phyloP scores from a whole-genome alignment of 1,140 invertebrate species.

The Hermetia illucens region DNA sequence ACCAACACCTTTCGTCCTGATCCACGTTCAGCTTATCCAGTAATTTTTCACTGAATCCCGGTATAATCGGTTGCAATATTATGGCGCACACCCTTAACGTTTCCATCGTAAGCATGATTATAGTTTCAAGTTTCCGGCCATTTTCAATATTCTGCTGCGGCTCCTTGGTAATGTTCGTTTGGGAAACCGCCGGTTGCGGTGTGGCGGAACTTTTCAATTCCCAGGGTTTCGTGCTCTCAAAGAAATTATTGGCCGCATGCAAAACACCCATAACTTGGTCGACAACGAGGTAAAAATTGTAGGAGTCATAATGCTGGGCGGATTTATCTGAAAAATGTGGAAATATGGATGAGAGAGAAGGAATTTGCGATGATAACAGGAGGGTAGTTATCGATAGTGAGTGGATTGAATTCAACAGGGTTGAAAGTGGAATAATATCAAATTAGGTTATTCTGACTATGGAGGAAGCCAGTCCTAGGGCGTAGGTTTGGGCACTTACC shows the following conservation, averaged over 20 bases:
- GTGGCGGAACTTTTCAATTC: constrained; percentile 45
- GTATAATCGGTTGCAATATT: constrained; percentile 73
- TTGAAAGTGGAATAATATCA: not conserved
- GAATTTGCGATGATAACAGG: not conserved
- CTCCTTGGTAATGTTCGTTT: not conserved
- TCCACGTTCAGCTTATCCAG: constrained; percentile 50
- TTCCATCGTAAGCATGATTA: constrained; percentile 75
- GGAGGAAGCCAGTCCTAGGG: constrained; percentile 7
- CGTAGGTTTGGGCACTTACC: constrained; percentile 30
- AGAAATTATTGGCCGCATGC: constrained; percentile 69
- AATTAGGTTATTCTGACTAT: constrained; percentile 3
- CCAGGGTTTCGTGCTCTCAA: constrained; percentile 81
- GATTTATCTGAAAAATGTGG: constrained; percentile 36
- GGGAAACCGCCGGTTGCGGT: constrained; percentile 1
- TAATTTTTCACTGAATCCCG: constrained; percentile 47
- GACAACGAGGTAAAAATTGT: constrained; percentile 72
- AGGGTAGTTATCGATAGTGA: constrained; percentile 9
- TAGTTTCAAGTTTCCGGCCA: constrained; percentile 42
- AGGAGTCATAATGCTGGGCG: constrained; percentile 51
- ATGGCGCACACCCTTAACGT: constrained; percentile 61
- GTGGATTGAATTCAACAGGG: constrained; percentile 3
- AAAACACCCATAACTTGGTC: constrained; percentile 61
- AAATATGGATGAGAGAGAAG: not conserved
- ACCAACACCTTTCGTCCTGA: constrained; percentile 35
- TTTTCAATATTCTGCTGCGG: constrained; percentile 7